Conservation (phyloP, 64 coral and sea anemone species). For the Pocillopora verrucosa region DNA sequence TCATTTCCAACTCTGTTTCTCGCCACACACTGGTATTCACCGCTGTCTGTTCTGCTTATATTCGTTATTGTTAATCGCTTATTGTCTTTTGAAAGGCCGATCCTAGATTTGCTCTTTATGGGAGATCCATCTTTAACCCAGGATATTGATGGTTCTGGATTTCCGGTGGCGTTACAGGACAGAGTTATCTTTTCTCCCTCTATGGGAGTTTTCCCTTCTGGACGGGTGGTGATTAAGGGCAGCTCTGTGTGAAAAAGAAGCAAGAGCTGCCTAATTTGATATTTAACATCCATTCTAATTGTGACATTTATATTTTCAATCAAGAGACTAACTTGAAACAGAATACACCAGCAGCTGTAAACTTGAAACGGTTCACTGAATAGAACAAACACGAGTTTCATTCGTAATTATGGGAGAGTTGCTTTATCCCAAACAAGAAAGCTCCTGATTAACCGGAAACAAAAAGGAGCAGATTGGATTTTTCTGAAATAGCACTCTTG, state of each 20-base stretch:
- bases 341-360: no score
- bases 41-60: not conserved
- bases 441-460: no score
- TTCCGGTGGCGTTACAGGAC: not conserved
- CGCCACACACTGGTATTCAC: slow-evolving; percentile 11
- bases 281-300: not conserved
- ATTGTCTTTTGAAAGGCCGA: not conserved
- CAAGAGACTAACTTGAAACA: no score
- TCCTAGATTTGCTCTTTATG: not conserved
- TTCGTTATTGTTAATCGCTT: not conserved
- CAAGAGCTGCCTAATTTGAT: not conserved
- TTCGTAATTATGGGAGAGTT: no score
- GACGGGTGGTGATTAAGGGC: not conserved
- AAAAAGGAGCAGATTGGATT: no score
- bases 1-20: not conserved
- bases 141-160: not conserved
- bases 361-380: no score
- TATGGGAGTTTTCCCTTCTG: not conserved
- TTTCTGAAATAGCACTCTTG: no score
- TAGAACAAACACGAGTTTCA: no score
- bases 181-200: slow-evolving; percentile 8
- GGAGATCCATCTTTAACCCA: not conserved
- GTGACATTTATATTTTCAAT: no score
- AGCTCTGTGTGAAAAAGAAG: not conserved
- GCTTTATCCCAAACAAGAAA: no score